Evolutionary conservation across 2,888 invertebrate genomes (phyloP).

Genomic region (Lapara coniferarum): DNA sequence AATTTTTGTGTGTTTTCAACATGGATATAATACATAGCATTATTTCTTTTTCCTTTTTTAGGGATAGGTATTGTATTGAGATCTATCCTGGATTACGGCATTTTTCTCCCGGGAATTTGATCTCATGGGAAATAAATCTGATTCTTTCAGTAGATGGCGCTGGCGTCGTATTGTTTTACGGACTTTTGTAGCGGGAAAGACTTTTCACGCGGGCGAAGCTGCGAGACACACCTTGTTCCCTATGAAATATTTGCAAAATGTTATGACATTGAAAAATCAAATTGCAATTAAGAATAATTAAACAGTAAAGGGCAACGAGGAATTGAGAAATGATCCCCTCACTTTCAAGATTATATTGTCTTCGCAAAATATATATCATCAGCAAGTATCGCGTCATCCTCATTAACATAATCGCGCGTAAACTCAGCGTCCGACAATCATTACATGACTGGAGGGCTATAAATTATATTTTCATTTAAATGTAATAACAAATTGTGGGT

Average conservation of each 20-base stretch:
- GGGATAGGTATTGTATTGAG: too few relatives aligned
- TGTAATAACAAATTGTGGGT: not conserved
- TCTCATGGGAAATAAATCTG: too few relatives aligned
- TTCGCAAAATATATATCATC: constrained; percentile 18
- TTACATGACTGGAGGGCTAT: constrained; percentile 20
- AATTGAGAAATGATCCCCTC: constrained; percentile 10
- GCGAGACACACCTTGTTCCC: not conserved
- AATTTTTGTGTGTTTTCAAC: too few relatives aligned
- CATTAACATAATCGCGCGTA: constrained; percentile 24
- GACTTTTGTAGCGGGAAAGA: too few relatives aligned
- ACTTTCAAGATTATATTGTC: constrained; percentile 13
- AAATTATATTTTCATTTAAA: constrained; percentile 17
- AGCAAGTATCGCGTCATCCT: constrained; percentile 17
- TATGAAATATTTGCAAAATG: not conserved
- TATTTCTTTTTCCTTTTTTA: too few relatives aligned
- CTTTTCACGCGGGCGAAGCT: too few relatives aligned
- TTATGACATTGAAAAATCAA: constrained; percentile 10
- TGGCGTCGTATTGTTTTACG: too few relatives aligned
- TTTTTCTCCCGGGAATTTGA: too few relatives aligned
- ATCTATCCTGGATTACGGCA: too few relatives aligned
- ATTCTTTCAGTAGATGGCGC: too few relatives aligned
- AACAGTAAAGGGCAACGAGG: constrained; percentile 10
- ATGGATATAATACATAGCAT: too few relatives aligned
- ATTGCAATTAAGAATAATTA: constrained; percentile 10
- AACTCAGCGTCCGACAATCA: constrained; percentile 22